Evolutionary conservation across 1,140 invertebrate genomes (phyloP), one percentile per base, ranked within the genome.

Genomic region (Cherax destructor): DNA sequence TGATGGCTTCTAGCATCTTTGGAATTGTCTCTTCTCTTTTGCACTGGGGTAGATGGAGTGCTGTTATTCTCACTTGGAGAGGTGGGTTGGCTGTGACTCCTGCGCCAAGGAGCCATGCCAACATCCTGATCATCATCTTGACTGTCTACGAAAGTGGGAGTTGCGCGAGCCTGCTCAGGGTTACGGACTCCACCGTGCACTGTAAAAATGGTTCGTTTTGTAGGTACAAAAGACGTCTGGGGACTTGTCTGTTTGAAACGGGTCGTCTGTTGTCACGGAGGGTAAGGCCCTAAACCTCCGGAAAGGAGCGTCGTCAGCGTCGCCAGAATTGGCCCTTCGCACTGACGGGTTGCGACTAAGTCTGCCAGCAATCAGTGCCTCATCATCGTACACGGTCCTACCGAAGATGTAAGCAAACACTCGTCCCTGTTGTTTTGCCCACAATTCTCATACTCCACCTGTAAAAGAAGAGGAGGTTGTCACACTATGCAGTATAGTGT

Each of bases 381-480:
- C 83, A 21, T 91, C 89, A 69, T 91, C 89, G 41, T 91, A 85
- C 76, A 86, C 83, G 21, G 89, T 77, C 69, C 59, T 91, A 50
- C 89, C 86, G 41, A 91, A 91, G 3, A 83, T 86, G 56, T 86
- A 59, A 50, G 89, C 83, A 47, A 91, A 78, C 89, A 80, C 41
- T 91, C 89, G 24, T 91, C 89, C 76, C 49, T 78, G 30, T 65
- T 91, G 49, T 61, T 85, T 21, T 85, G 83, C 18, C 89, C 89
- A 85, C 41, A 85, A n/a, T 52, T 85, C 30, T 91, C 89, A 52
- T 91, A 91, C 72, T 91, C 89, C 80, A 91, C 89, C 89, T 91
- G 77, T 1, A n/a, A 18, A 77, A 86, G 47, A 77, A 76, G 30
- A 30, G 18, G 24, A 16, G 21, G 41, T 24, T 50, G 50, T 50